Conservation (phyloP, 2,888 invertebrate genomes). For the Lepidocyrtinus sp. region DNA sequence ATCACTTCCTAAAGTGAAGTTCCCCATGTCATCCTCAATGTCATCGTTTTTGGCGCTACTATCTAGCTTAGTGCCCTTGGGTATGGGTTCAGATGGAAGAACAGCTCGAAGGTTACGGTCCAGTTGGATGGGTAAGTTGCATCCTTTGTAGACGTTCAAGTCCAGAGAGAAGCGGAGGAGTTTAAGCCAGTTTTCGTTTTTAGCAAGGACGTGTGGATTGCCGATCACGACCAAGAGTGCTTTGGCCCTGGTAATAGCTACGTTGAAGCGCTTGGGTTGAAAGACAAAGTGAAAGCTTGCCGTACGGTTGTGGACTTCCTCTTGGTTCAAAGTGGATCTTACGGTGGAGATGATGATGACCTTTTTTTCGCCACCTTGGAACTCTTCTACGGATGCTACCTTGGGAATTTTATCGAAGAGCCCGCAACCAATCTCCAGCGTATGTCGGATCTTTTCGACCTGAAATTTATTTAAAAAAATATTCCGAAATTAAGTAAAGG, state of each 20-base stretch:
- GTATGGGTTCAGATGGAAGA: too few species aligned
- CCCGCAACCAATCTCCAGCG: constrained; percentile 74
- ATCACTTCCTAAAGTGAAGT: too few species aligned
- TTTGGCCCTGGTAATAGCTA: constrained; percentile 88
- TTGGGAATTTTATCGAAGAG: constrained; percentile 75
- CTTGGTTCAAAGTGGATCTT: constrained; percentile 72
- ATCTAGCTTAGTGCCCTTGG: too few species aligned
- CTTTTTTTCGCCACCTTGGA: constrained; percentile 80
- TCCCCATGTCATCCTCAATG: too few species aligned
- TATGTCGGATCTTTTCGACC: constrained; percentile 78
- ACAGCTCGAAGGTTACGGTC: not conserved
- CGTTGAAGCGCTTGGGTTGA: constrained; percentile 87
- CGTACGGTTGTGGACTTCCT: constrained; percentile 69
- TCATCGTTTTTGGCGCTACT: too few species aligned
- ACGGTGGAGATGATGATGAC: constrained; percentile 83
- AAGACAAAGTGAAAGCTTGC: constrained; percentile 80
- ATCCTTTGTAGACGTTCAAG: constrained; percentile 81
- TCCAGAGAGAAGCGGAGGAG: constrained; percentile 78
- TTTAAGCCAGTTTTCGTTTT: constrained; percentile 81
- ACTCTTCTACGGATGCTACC: constrained; percentile 88
- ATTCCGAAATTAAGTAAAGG: too few species aligned
- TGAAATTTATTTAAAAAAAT: constrained; percentile 70
- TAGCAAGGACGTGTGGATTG: constrained; percentile 81
- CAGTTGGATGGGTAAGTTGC: constrained; percentile 75
- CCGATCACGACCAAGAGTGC: constrained; percentile 86